phyloP scores from a whole-genome alignment of 2,888 invertebrate species.

The Physocephala rufipes region DNA sequence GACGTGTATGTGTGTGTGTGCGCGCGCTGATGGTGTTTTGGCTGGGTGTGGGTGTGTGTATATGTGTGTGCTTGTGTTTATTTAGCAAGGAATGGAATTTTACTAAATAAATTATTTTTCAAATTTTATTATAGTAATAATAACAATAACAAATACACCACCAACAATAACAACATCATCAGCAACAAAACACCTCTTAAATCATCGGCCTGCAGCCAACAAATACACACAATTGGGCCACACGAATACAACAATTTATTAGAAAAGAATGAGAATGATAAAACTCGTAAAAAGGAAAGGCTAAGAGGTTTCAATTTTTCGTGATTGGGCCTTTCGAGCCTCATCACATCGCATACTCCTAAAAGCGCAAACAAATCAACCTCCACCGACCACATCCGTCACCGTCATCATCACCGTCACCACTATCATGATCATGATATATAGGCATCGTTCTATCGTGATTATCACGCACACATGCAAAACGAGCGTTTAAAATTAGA shows the following conservation, averaged over 20 bases:
- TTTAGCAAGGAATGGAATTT: not conserved
- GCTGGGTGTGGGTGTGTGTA: too few relatives aligned
- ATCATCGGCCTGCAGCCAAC: too few relatives aligned
- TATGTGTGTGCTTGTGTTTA: too few relatives aligned
- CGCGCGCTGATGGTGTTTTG: too few relatives aligned
- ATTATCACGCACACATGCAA: not conserved
- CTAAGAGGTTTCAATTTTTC: too few relatives aligned
- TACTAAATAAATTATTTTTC: conserved; percentile 24
- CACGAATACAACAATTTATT: not conserved
- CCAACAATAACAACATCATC: not conserved
- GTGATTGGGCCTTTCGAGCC: too few relatives aligned
- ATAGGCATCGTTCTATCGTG: not conserved
- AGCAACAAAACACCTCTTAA: too few relatives aligned
- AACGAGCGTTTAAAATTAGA: conserved; percentile 34
- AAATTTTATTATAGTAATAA: conserved; percentile 12
- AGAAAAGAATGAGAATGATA: too few relatives aligned
- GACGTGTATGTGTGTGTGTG: not conserved
- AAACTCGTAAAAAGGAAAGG: too few relatives aligned
- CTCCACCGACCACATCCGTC: not conserved
- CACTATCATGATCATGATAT: not conserved
- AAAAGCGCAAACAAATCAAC: too few relatives aligned
- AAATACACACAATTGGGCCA: not conserved
- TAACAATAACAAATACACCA: not conserved
- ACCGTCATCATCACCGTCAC: conserved; percentile 8
- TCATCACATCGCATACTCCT: too few relatives aligned